These are phyloP conservation scores for Eulemur albifrons DNA, from an alignment of 2,797 vertebrate genomes.

Conservation along the genomic window DNA sequence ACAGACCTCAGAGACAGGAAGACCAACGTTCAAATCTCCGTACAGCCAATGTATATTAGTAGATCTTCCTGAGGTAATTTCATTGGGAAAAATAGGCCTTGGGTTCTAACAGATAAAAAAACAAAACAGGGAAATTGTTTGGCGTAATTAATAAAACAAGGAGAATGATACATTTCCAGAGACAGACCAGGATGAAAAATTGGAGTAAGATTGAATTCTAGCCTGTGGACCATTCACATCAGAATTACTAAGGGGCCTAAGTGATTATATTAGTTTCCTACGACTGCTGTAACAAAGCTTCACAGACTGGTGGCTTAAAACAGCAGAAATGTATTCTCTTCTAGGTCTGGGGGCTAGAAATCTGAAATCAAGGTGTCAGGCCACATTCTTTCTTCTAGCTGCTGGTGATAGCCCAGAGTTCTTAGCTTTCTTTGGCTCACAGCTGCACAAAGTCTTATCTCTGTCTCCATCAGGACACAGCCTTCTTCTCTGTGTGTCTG, in stretches of 20 bases:
- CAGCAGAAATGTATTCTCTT: neutral
- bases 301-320: neutral
- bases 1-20: neutral
- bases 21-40: neutral
- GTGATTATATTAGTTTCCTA: neutral
- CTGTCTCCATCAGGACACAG: neutral
- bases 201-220: neutral
- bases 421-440: neutral
- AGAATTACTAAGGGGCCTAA: neutral
- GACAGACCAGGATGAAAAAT: neutral
- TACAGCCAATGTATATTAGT: neutral
- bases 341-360: neutral
- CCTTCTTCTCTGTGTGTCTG: neutral
- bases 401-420: neutral
- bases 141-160: constrained; percentile 27
- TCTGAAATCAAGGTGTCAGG: neutral
- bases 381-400: neutral
- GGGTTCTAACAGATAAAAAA: neutral
- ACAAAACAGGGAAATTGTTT: neutral
- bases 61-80: neutral
- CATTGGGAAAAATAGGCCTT: neutral
- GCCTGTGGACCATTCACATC: neutral
- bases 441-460: neutral
- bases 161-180: neutral
- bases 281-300: neutral